Evolutionary conservation across 2,113 vertebrate species (phyloP), one percentile per base, ranked within the genome.

Genomic region (Prunella himalayana): DNA sequence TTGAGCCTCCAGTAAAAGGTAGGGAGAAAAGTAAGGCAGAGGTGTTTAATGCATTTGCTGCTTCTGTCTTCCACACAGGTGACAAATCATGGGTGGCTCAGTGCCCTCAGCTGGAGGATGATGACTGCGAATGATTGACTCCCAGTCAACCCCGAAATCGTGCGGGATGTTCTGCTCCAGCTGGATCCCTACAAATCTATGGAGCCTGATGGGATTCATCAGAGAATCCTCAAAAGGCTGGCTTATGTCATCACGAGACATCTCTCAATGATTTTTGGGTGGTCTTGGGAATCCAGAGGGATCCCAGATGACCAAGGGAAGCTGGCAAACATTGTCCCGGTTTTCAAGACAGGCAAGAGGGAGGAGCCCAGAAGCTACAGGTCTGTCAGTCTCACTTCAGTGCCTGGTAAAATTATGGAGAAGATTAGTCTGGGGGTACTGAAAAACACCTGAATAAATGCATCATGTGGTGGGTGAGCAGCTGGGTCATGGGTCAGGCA

Each of bases 301-400:
- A 24, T 59, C 37, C 13, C 25, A 44, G 37, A 21, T 68, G 37
- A 50, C 21, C 31, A 37, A 37, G 37, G 16, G 35, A 27, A 35
- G 3, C 17, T 59, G 51, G 7, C 5, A 25, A 42, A 50, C 0
- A 0, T 27, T 56, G 1, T 20, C 31, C 16, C 0, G 0, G 3
- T 49, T 85, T 49, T 50, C 0, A 0, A 35, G 61, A 30, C 3
- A 25, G 13, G 21, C 20, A 42, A 50, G 35, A 57, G 41, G 20
- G 4, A n/a, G 13, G 13, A 49, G 2, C 10, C 5, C 6, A 19
- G 51, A 42, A 42, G 50, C 16, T 11, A 16, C 35, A 21, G 21
- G 25, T 13, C 21, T 66, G 24, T 59, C 8, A 35, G 42, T 57
- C 60, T 85, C 16, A 30, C 5, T 75, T 2, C 24, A 35, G 44